A percentile compares a stretch with the other conserved stretches of the same genome.
These are phyloP conservation scores for Drosophila pruinosa DNA, from an alignment of 1,140 invertebrate species.

Conservation along the genomic window DNA sequence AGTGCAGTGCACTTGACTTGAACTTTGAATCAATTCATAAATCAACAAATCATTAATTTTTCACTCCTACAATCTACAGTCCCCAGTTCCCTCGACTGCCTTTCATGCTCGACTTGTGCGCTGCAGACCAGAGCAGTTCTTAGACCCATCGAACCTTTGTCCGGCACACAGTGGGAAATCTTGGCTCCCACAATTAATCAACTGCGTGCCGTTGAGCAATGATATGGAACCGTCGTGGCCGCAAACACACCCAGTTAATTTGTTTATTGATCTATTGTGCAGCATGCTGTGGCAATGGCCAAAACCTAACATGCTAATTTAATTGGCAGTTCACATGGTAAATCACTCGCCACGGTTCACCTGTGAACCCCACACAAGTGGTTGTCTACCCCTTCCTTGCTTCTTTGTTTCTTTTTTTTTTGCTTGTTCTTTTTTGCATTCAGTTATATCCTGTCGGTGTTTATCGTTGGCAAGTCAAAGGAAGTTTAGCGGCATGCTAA, in stretches of 20 bases:
- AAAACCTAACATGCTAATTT: conserved; percentile 67
- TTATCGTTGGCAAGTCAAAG: conserved; percentile 48
- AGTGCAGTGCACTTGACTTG: conserved; percentile 72
- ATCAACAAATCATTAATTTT: conserved; percentile 82
- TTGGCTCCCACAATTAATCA: conserved; percentile 81
- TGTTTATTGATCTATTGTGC: conserved; percentile 73
- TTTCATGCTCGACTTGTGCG: conserved; percentile 33
- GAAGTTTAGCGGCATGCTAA: conserved; percentile 56
- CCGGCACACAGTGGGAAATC: conserved; percentile 64
- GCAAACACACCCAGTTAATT: conserved; percentile 67
- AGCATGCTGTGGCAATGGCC: conserved; percentile 39
- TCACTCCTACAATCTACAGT: conserved; percentile 65
- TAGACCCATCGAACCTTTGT: background rate
- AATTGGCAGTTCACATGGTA: conserved; percentile 51
- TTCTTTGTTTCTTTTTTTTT: background rate
- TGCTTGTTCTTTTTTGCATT: background rate
- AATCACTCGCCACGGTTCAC: conserved; percentile 44
- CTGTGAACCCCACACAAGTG: conserved; percentile 53
- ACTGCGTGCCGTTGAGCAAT: conserved; percentile 47
- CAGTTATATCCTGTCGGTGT: conserved; percentile 65
- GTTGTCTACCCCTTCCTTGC: background rate
- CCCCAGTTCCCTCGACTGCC: conserved; percentile 13
- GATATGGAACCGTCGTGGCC: conserved; percentile 55
- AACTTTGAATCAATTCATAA: conserved; percentile 78
- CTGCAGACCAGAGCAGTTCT: background rate